Conservation (phyloP, 2,797 vertebrate species). For the Platalea minor region DNA sequence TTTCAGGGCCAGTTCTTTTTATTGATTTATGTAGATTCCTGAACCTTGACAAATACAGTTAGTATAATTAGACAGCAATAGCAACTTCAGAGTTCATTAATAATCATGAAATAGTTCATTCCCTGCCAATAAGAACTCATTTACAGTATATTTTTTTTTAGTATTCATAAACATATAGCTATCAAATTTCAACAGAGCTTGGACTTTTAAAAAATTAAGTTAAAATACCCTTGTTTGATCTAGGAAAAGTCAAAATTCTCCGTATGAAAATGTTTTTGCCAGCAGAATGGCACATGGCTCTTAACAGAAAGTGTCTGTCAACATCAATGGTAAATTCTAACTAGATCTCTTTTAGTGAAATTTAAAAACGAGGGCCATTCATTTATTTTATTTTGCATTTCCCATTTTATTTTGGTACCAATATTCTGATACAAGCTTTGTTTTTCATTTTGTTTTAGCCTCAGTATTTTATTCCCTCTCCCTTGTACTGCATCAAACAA, state of each 20-base stretch:
- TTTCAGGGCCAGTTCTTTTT: slow-evolving; percentile 14
- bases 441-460: neutral
- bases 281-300: neutral
- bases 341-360: neutral
- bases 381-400: neutral
- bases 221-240: neutral
- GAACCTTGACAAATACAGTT: slow-evolving; percentile 25
- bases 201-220: neutral
- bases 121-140: neutral
- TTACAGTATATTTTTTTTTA: neutral
- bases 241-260: neutral
- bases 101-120: slow-evolving; percentile 4
- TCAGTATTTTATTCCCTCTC: neutral
- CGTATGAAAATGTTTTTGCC: neutral
- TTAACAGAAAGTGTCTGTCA: neutral
- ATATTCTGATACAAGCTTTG: neutral
- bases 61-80: slow-evolving; percentile 32
- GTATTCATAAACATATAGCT: neutral
- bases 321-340: neutral
- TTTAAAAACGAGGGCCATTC: neutral
- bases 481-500: neutral
- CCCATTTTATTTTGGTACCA: neutral
- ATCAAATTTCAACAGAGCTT: neutral
- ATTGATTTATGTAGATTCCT: slow-evolving; percentile 28
- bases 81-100: slow-evolving; percentile 11